Percentiles rank a stretch among this genome's conserved stretches.
phyloP scores from a whole-genome alignment of 2,113 vertebrate genomes.

The Scortum barcoo region DNA sequence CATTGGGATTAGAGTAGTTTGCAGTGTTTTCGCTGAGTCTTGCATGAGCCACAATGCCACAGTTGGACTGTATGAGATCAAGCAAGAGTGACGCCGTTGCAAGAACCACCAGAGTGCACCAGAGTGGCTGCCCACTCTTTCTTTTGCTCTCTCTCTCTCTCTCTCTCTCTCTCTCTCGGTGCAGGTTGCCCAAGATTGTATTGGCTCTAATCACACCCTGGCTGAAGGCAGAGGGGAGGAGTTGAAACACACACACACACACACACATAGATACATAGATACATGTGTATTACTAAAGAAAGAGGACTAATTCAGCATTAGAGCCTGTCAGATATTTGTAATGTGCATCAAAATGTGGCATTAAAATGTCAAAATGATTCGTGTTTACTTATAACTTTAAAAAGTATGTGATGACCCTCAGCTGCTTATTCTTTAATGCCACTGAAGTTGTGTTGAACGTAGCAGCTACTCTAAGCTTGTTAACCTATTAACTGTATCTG shows the following conservation, averaged over 20 bases:
- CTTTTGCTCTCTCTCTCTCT: slow-evolving; percentile 57
- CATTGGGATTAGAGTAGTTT: slow-evolving; percentile 34
- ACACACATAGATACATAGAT: slow-evolving; percentile 14
- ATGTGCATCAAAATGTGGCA: neutral
- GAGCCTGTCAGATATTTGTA: neutral
- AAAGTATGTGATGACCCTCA: neutral
- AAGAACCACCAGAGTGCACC: slow-evolving; percentile 79
- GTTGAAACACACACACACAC: slow-evolving; percentile 45
- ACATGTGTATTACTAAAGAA: neutral
- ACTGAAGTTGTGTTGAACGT: slow-evolving; percentile 20
- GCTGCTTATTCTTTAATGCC: slow-evolving; percentile 3
- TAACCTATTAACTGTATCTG: slow-evolving; percentile 45
- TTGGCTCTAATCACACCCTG: slow-evolving; percentile 76
- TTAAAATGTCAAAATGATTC: neutral
- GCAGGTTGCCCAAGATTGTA: slow-evolving; percentile 74
- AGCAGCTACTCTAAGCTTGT: slow-evolving; percentile 18
- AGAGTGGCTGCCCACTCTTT: slow-evolving; percentile 70
- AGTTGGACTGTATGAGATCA: slow-evolving; percentile 70
- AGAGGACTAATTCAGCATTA: neutral
- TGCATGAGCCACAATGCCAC: slow-evolving; percentile 56
- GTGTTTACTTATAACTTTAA: neutral
- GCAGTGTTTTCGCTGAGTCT: slow-evolving; percentile 35
- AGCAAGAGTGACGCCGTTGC: slow-evolving; percentile 74
- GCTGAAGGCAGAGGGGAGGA: slow-evolving; percentile 74
- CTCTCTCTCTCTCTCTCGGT: slow-evolving; percentile 42